These are phyloP conservation scores for Ptiloglossa arizonensis DNA, from an alignment of 1,140 invertebrate genomes.

Conservation along the genomic window DNA sequence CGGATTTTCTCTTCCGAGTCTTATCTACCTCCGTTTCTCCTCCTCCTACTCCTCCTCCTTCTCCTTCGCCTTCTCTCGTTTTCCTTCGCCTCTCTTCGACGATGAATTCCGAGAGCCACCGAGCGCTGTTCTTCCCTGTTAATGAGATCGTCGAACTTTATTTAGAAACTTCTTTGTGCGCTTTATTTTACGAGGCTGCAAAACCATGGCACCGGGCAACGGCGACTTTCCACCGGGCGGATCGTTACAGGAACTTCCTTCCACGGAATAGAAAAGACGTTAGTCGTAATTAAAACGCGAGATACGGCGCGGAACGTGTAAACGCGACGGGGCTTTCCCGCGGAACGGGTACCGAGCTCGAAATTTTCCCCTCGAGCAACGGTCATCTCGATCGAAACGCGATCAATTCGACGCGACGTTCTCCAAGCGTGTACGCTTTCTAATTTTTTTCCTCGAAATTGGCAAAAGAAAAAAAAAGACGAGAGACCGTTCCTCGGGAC, in stretches of 20 bases:
- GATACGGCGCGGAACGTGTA: not conserved
- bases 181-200: conserved; percentile 18
- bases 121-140: conserved; percentile 37
- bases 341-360: no score
- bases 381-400: not conserved
- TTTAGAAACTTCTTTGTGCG: conserved; percentile 38
- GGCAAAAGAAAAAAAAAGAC: no score
- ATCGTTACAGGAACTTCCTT: conserved; percentile 1
- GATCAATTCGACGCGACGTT: not conserved
- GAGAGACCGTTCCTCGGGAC: no score
- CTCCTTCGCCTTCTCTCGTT: not conserved
- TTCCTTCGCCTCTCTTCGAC: not conserved
- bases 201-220: not conserved
- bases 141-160: conserved; percentile 51
- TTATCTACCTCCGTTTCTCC: not conserved
- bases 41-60: not conserved
- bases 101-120: conserved; percentile 28
- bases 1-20: not conserved
- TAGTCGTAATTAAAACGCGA: conserved; percentile 38
- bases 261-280: not conserved
- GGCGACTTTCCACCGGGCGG: not conserved
- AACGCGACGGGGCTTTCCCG: not conserved
- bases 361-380: not conserved
- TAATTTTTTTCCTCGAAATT: no score
- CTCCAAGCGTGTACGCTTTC: no score